Evolutionary conservation across 1,140 invertebrate species (phyloP).

Genomic region (Agrypnia vestita): DNA sequence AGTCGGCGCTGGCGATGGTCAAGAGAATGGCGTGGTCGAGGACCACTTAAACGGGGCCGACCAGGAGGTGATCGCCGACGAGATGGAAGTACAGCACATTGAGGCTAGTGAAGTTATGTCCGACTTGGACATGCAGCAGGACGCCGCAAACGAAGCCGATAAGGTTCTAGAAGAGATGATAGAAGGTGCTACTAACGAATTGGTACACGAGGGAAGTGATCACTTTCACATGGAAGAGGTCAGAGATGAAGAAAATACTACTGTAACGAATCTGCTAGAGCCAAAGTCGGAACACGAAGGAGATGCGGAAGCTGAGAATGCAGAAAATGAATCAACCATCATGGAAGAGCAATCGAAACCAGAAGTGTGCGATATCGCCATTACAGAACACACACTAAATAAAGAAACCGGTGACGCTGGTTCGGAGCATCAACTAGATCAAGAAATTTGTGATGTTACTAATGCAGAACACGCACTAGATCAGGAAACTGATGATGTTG

Average conservation of each 20-base stretch:
- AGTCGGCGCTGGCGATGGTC: not conserved
- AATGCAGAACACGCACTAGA: too few relatives aligned
- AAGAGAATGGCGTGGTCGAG: not conserved
- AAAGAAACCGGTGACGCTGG: too few relatives aligned
- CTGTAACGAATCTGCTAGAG: not conserved
- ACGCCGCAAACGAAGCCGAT: not conserved
- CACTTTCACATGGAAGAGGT: not conserved
- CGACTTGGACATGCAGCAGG: conserved; percentile 9
- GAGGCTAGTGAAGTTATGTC: not conserved
- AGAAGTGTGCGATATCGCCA: too few relatives aligned
- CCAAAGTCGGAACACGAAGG: not conserved
- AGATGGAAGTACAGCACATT: not conserved
- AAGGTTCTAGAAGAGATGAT: conserved; percentile 9
- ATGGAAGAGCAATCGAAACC: not conserved
- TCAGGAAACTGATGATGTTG: too few relatives aligned
- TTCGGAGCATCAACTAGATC: too few relatives aligned
- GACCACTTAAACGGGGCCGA: not conserved
- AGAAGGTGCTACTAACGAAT: conserved; percentile 6
- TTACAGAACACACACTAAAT: too few relatives aligned
- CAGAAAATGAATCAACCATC: not conserved
- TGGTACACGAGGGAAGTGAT: conserved; percentile 6
- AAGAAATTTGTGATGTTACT: too few relatives aligned
- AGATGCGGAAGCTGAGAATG: not conserved
- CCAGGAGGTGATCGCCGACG: not conserved
- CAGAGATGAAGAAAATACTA: not conserved